Percentiles rank a stretch among this genome's conserved stretches.
Conservation (phyloP, 2,113 vertebrate species). For the Nannobrachium achirus region DNA sequence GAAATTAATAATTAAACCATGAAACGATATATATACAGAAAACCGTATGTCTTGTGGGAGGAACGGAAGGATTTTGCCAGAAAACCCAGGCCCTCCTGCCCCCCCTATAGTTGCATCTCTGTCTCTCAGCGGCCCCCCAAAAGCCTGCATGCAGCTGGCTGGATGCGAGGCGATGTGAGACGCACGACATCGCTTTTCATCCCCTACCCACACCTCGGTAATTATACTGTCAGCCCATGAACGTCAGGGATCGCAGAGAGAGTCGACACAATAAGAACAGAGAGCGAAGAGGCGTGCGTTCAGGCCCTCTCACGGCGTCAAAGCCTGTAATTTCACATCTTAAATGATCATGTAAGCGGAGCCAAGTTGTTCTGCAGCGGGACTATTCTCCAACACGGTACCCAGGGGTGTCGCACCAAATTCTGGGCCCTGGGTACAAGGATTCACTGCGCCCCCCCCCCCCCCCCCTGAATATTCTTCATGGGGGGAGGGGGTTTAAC, state of each 20-base stretch:
- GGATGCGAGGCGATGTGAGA: conserved; percentile 61
- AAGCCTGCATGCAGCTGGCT: conserved; percentile 82
- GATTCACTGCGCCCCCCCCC: too few relatives aligned
- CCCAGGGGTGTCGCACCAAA: too few relatives aligned
- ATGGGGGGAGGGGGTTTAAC: too few relatives aligned
- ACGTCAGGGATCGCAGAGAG: conserved; percentile 74
- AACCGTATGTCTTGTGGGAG: not conserved
- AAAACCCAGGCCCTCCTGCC: not conserved
- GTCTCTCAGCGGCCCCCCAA: conserved; percentile 19
- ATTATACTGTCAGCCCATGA: conserved; percentile 86
- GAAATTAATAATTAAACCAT: too few relatives aligned
- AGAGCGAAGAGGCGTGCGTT: conserved; percentile 75
- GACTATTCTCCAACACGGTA: conserved; percentile 31
- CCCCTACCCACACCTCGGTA: conserved; percentile 80
- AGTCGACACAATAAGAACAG: conserved; percentile 79
- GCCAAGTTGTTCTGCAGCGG: conserved; percentile 67
- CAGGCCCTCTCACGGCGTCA: conserved; percentile 75
- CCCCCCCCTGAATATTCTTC: too few relatives aligned
- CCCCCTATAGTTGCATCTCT: not conserved
- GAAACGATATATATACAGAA: too few relatives aligned
- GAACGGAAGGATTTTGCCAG: not conserved
- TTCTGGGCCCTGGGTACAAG: too few relatives aligned
- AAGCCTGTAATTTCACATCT: conserved; percentile 84
- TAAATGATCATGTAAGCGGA: conserved; percentile 81
- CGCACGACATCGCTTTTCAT: conserved; percentile 78